These are phyloP conservation scores for Philypnodon macrostomus DNA, from an alignment of 2,797 vertebrate genomes.

Conservation along the genomic window DNA sequence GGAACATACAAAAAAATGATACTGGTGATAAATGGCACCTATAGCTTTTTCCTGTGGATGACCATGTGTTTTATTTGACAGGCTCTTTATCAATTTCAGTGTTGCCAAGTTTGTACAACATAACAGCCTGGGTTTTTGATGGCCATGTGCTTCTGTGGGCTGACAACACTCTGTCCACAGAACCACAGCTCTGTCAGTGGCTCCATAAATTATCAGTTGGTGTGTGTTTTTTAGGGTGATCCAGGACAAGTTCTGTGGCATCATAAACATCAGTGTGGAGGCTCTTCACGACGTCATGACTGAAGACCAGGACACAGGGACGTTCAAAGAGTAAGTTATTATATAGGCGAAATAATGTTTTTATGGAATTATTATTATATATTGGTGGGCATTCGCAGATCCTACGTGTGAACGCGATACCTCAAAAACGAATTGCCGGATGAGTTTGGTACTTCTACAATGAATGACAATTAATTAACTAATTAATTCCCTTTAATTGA, in stretches of 20 bases:
- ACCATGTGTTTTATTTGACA: slow-evolving; percentile 20
- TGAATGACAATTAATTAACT: no score
- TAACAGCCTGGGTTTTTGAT: slow-evolving; percentile 5
- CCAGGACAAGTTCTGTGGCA: slow-evolving; percentile 97
- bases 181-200: slow-evolving; percentile 3
- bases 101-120: slow-evolving; percentile 8
- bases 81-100: slow-evolving; percentile 21
- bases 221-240: slow-evolving; percentile 82
- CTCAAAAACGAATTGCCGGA: no score
- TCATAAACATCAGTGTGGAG: slow-evolving; percentile 93
- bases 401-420: no score
- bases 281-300: slow-evolving; percentile 96
- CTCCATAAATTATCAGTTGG: slow-evolving; percentile 12
- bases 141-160: slow-evolving; percentile 8
- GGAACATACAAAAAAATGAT: slow-evolving; percentile 8
- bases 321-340: slow-evolving; percentile 90
- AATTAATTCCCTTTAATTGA: no score
- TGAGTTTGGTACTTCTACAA: no score
- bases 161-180: not conserved
- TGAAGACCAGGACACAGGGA: slow-evolving; percentile 89
- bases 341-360: no score
- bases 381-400: no score
- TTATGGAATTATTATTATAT: no score
- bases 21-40: slow-evolving; percentile 21
- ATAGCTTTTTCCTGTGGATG: slow-evolving; percentile 5